Percentiles rank a stretch among this genome's conserved stretches.
These are phyloP conservation scores for Urosaurus nigricauda DNA, from an alignment of 2,797 vertebrate species.

Conservation along the genomic window DNA sequence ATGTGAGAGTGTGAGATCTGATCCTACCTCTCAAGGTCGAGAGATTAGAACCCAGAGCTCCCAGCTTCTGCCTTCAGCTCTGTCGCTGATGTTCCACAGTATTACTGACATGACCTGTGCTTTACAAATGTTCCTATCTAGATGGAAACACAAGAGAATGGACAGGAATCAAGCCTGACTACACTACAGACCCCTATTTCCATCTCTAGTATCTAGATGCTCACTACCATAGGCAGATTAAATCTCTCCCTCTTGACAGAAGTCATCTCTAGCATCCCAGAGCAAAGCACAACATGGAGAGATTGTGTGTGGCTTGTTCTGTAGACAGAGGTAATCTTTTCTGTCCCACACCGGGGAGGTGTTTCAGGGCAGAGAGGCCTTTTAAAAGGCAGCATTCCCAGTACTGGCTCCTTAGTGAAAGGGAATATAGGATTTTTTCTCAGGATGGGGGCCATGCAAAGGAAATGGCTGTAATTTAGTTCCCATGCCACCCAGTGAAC, in stretches of 20 bases:
- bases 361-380: neutral
- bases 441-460: neutral
- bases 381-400: neutral
- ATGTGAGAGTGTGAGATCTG: neutral
- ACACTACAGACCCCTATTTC: neutral
- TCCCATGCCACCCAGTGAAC: neutral
- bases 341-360: neutral
- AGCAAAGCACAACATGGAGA: neutral
- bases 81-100: neutral
- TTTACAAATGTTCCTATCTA: neutral
- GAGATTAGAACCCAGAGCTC: neutral
- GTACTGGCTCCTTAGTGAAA: neutral
- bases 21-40: slow-evolving; percentile 21
- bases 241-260: neutral
- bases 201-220: neutral
- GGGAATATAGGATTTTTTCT: slow-evolving; percentile 2
- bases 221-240: neutral
- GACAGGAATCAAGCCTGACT: slow-evolving; percentile 8
- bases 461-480: neutral
- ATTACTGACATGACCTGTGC: neutral
- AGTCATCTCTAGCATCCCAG: neutral
- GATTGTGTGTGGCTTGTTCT: neutral
- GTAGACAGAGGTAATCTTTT: neutral
- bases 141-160: neutral
- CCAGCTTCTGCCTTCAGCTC: neutral